Percentiles rank a stretch among this genome's conserved stretches.
These are phyloP conservation scores for Trypoxylon attenuatum DNA, from an alignment of 2,888 invertebrate species.

Conservation along the genomic window DNA sequence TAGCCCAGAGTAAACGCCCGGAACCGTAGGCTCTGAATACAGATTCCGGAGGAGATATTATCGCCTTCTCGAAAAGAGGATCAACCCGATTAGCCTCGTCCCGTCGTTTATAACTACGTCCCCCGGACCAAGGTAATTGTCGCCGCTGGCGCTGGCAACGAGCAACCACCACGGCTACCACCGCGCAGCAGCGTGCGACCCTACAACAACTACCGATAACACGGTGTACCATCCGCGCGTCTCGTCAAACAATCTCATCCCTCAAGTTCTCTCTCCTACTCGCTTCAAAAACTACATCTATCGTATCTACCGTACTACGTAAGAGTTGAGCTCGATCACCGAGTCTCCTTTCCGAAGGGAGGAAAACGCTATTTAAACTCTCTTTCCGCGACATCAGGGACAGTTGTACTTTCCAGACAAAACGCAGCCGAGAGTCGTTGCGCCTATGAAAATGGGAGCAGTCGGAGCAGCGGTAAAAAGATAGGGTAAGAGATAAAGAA, in stretches of 20 bases:
- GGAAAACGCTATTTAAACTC: too few relatives aligned
- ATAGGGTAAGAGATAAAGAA: background rate
- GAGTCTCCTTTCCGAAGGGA: too few relatives aligned
- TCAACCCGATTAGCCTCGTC: constrained; percentile 51
- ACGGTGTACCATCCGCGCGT: too few relatives aligned
- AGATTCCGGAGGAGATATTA: constrained; percentile 32
- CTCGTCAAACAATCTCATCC: too few relatives aligned
- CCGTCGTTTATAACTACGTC: constrained; percentile 42
- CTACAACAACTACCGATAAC: too few relatives aligned
- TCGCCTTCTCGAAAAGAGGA: constrained; percentile 43
- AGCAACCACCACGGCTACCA: too few relatives aligned
- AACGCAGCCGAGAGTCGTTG: background rate
- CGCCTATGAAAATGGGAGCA: background rate
- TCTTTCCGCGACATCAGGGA: too few relatives aligned
- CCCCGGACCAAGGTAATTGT: constrained; percentile 53
- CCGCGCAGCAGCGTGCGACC: too few relatives aligned
- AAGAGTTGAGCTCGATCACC: too few relatives aligned
- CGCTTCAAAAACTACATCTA: too few relatives aligned
- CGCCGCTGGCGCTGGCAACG: constrained; percentile 41
- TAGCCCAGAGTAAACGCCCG: constrained; percentile 31
- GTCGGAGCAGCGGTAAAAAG: background rate
- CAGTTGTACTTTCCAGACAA: background rate
- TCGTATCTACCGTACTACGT: too few relatives aligned
- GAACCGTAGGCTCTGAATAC: constrained; percentile 32
- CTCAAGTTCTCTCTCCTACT: too few relatives aligned